These are phyloP conservation scores for Drosophila littoralis DNA, from an alignment of 1,140 invertebrate genomes.

Conservation along the genomic window DNA sequence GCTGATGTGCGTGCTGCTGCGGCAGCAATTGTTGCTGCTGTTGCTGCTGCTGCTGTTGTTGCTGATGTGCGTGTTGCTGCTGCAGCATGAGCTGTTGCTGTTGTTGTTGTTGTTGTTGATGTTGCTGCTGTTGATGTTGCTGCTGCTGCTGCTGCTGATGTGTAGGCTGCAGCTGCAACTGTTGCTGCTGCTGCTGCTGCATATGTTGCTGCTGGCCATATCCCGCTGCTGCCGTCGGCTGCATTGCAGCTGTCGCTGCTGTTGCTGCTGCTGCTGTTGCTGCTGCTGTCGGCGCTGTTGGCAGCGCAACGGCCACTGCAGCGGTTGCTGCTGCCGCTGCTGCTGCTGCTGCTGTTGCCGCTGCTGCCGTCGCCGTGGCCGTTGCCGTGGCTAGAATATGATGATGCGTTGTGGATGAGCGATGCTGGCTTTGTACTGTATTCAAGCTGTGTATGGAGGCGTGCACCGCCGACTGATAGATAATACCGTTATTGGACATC, in stretches of 20 bases:
- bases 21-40: constrained; percentile 44
- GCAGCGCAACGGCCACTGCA: constrained; percentile 41
- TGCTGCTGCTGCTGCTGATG: constrained; percentile 46
- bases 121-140: constrained; percentile 32
- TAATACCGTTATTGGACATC: constrained; percentile 83
- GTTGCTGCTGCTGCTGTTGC: constrained; percentile 35
- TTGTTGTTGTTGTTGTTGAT: constrained; percentile 45
- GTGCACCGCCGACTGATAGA: constrained; percentile 84
- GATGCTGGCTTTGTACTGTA: constrained; percentile 81
- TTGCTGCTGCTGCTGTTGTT: constrained; percentile 39
- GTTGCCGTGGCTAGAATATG: constrained; percentile 77
- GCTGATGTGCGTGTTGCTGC: constrained; percentile 40
- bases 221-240: constrained; percentile 31
- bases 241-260: constrained; percentile 6
- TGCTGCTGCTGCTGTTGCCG: constrained; percentile 50
- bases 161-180: constrained; percentile 22
- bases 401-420: constrained; percentile 77
- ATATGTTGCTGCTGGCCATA: constrained; percentile 53
- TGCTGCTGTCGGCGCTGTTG: constrained; percentile 25
- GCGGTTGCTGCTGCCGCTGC: constrained; percentile 34
- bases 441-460: constrained; percentile 83
- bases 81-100: constrained; percentile 10
- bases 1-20: constrained; percentile 55
- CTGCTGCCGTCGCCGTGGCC: constrained; percentile 66
- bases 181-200: constrained; percentile 49